phyloP scores from a whole-genome alignment of 1,140 invertebrate genomes.

The Tetragnatha versicolor region DNA sequence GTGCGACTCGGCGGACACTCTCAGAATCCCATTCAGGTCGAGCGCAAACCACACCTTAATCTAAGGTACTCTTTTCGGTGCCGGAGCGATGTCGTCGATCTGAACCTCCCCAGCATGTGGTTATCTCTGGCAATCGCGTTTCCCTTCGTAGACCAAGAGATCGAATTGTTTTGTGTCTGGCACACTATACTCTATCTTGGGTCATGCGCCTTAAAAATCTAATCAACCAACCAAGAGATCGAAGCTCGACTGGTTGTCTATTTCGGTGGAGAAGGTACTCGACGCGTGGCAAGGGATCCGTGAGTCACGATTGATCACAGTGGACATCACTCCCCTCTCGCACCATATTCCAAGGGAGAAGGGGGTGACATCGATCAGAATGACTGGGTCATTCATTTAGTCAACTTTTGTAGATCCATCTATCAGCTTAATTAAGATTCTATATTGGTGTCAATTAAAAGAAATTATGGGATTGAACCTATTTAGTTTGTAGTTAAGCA shows the following conservation, averaged over 20 bases:
- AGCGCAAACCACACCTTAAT: conserved; percentile 99
- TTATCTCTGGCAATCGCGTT: conserved; percentile 92
- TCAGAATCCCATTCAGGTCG: conserved; percentile 98
- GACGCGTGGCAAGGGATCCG: conserved; percentile 73
- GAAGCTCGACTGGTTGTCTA: conserved; percentile 79
- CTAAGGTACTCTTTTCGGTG: conserved; percentile 91
- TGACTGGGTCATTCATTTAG: too few species aligned
- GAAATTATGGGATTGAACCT: too few species aligned
- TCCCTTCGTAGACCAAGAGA: conserved; percentile 91
- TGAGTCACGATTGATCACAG: conserved; percentile 72
- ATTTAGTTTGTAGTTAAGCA: too few species aligned
- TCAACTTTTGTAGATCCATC: too few species aligned
- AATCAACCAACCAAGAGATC: too few species aligned
- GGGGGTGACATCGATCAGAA: conserved; percentile 67
- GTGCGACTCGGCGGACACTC: conserved; percentile 76
- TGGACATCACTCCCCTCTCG: conserved; percentile 73
- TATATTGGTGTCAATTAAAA: too few species aligned
- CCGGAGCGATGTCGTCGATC: conserved; percentile 90
- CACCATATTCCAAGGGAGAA: conserved; percentile 74
- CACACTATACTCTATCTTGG: too few species aligned
- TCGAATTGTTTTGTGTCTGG: too few species aligned
- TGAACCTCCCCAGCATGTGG: conserved; percentile 94
- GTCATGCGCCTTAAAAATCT: too few species aligned
- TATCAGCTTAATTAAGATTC: too few species aligned
- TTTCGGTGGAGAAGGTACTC: conserved; percentile 73